Conservation (phyloP, 2,113 vertebrate genomes). For the Atrichornis clamosus region DNA sequence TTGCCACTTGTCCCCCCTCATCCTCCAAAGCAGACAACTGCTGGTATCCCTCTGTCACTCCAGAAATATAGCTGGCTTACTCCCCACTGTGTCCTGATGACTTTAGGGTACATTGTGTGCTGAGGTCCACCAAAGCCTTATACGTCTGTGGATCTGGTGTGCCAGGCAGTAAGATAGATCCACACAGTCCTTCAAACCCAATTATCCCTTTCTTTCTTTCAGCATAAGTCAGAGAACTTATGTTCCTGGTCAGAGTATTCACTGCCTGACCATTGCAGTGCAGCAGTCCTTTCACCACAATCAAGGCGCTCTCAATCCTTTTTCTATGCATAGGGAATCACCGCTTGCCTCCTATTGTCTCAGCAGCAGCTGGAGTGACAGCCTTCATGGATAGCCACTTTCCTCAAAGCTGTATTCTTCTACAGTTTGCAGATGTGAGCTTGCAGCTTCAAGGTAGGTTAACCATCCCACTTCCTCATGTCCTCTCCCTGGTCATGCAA, state of each 20-base stretch:
- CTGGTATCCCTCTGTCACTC: background rate
- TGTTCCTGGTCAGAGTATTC: background rate
- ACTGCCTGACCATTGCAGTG: too few relatives aligned
- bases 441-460: background rate
- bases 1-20: background rate
- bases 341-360: background rate
- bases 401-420: background rate
- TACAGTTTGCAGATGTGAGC: background rate
- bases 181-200: background rate
- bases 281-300: background rate
- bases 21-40: background rate
- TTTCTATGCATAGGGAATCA: background rate
- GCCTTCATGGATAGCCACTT: background rate
- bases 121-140: background rate
- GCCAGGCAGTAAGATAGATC: background rate
- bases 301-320: background rate
- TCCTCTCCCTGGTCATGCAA: background rate
- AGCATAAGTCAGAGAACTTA: background rate
- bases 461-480: background rate
- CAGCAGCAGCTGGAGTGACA: background rate
- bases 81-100: background rate
- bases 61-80: background rate
- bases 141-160: background rate
- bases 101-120: background rate
- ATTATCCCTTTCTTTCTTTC: background rate